These are phyloP conservation scores for Vidua chalybeata DNA, from an alignment of 2,113 vertebrate species.

Conservation along the genomic window DNA sequence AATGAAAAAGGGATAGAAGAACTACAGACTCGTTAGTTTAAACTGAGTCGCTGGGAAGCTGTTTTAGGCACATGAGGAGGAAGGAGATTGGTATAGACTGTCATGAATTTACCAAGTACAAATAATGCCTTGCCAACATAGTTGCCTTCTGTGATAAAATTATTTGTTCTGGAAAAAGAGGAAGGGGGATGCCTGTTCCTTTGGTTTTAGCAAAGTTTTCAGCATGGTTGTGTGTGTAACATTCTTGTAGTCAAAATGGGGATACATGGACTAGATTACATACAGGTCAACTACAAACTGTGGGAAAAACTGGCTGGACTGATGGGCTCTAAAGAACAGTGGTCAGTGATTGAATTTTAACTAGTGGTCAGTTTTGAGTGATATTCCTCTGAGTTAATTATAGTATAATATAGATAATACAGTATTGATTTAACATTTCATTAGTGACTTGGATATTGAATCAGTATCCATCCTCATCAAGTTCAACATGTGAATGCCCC, in stretches of 20 bases:
- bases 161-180: not conserved
- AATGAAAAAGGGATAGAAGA: not conserved
- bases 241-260: not conserved
- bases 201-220: not conserved
- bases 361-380: not conserved
- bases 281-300: not conserved
- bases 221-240: not conserved
- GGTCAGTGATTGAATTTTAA: not conserved
- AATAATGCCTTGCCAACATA: not conserved
- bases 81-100: not conserved
- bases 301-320: not conserved
- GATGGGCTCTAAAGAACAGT: not conserved
- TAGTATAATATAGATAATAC: not conserved
- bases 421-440: not conserved
- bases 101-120: not conserved
- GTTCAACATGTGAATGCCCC: not conserved
- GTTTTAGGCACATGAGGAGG: not conserved
- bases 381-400: not conserved
- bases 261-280: not conserved
- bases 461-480: not conserved
- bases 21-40: not conserved
- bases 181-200: not conserved
- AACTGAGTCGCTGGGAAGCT: not conserved
- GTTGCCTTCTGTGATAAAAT: not conserved
- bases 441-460: not conserved